These are phyloP conservation scores for Zoroaster sp. DNA, from an alignment of 53 echinoderm and acorn worm species.

Conservation along the genomic window DNA sequence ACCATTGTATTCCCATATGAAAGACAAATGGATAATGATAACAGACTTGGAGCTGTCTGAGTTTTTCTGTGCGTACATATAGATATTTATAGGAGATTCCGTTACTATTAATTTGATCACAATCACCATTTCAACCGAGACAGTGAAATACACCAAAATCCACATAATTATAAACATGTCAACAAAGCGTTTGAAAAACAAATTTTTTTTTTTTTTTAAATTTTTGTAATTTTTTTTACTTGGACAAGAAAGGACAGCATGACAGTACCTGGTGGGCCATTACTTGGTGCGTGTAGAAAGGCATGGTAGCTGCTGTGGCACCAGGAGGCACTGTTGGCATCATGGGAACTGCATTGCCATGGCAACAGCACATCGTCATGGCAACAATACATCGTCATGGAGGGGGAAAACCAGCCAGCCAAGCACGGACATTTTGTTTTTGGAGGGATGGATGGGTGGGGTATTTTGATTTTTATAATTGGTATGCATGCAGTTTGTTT, in stretches of 20 bases:
- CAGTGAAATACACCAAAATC: no score
- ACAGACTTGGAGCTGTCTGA: no score
- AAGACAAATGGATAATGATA: no score
- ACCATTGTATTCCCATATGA: no score
- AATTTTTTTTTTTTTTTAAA: no score
- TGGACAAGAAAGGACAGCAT: constrained; percentile 11
- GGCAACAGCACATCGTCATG: constrained; percentile 55
- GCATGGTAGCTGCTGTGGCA: constrained; percentile 65
- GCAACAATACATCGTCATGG: constrained; percentile 55
- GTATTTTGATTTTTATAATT: background rate
- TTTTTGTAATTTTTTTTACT: no score
- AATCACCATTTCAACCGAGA: no score
- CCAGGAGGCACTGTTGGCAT: constrained; percentile 79
- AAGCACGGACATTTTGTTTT: background rate
- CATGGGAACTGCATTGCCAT: constrained; percentile 79
- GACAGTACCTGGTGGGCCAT: constrained; percentile 75
- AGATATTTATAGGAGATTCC: no score
- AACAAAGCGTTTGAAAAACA: no score
- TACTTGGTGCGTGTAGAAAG: constrained; percentile 73
- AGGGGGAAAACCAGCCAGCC: constrained; percentile 43
- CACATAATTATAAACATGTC: no score
- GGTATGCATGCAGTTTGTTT: constrained; percentile 17
- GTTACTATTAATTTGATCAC: no score
- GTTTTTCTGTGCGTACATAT: no score
- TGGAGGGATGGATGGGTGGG: background rate